Percentiles rank a stretch among this genome's conserved stretches.
Conservation (phyloP, 1,140 invertebrate genomes). For the Drosophila lacertosa region DNA sequence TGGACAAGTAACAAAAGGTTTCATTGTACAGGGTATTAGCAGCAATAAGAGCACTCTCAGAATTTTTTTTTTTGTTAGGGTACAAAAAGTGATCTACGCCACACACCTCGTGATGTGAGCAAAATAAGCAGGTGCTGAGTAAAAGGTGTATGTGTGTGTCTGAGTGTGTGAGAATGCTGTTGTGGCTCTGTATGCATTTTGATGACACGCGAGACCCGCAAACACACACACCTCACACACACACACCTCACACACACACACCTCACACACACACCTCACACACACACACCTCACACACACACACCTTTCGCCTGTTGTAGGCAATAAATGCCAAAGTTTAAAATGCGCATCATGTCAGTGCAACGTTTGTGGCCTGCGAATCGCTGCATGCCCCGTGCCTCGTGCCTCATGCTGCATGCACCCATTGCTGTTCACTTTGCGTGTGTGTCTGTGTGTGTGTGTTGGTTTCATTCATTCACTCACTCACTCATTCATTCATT, state of each 20-base stretch:
- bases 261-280: not conserved
- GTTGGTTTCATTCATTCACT: too few relatives aligned
- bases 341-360: slow-evolving; percentile 45
- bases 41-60: too few relatives aligned
- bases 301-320: not conserved
- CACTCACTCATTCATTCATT: slow-evolving; percentile 12
- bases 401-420: not conserved
- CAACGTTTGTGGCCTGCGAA: slow-evolving; percentile 53
- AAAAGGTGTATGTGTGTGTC: not conserved
- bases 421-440: slow-evolving; percentile 34
- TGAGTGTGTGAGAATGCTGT: slow-evolving; percentile 3
- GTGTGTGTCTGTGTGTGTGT: too few relatives aligned
- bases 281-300: not conserved
- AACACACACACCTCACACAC: not conserved
- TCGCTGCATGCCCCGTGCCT: slow-evolving; percentile 2
- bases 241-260: slow-evolving; percentile 4
- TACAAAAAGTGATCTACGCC: too few relatives aligned
- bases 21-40: too few relatives aligned
- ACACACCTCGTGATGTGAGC: too few relatives aligned
- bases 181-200: slow-evolving; percentile 17
- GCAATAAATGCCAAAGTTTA: slow-evolving; percentile 70
- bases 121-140: not conserved
- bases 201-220: slow-evolving; percentile 47
- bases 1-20: too few relatives aligned
- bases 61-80: too few relatives aligned